These are phyloP conservation scores for Micrasema minimum DNA, from an alignment of 1,140 invertebrate genomes.

Conservation along the genomic window DNA sequence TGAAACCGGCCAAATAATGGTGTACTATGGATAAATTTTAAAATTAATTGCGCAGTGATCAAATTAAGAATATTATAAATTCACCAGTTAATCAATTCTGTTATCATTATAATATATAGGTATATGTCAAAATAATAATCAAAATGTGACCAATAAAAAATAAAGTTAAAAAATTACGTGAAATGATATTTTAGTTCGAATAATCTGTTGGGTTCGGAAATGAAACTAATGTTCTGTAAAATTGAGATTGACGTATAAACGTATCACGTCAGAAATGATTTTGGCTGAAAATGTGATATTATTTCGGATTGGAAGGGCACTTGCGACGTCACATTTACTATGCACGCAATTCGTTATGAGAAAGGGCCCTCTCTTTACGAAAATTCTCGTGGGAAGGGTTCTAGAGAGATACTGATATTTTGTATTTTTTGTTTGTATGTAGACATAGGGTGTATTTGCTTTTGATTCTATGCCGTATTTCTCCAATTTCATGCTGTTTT, in stretches of 20 bases:
- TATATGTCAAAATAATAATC: too few relatives aligned
- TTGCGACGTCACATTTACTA: constrained; percentile 21
- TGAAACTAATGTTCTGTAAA: constrained; percentile 6
- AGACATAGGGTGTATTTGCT: neutral
- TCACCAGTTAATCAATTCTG: too few relatives aligned
- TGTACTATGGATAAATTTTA: too few relatives aligned
- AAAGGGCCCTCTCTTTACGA: neutral
- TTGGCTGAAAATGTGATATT: neutral
- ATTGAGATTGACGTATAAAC: constrained; percentile 2
- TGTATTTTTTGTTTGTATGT: too few relatives aligned
- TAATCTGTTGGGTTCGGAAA: neutral
- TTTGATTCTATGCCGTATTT: neutral
- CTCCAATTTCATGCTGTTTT: too few relatives aligned
- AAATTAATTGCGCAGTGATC: too few relatives aligned
- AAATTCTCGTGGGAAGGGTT: constrained; percentile 1
- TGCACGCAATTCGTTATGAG: constrained; percentile 19
- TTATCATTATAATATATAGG: too few relatives aligned
- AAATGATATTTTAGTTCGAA: neutral
- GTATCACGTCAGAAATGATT: constrained; percentile 6
- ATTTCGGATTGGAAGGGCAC: neutral
- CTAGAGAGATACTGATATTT: constrained; percentile 1
- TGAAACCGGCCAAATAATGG: too few relatives aligned
- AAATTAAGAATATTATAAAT: too few relatives aligned
- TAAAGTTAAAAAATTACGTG: too few relatives aligned
- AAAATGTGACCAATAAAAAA: too few relatives aligned